Percentiles rank a stretch among this genome's conserved stretches.
phyloP scores from a whole-genome alignment of 2,797 vertebrate genomes.

The Vireo griseus region DNA sequence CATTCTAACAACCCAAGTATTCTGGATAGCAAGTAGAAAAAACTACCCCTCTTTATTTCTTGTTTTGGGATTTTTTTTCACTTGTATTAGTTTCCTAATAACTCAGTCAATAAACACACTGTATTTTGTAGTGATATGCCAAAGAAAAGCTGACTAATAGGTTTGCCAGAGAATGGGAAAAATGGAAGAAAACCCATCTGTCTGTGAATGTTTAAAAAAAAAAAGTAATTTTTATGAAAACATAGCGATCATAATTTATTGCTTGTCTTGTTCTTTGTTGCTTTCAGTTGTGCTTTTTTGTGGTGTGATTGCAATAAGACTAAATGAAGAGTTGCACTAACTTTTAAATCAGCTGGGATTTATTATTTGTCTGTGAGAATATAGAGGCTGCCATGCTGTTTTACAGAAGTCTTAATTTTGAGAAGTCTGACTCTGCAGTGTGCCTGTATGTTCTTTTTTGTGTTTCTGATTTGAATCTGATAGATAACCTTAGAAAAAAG shows the following conservation, averaged over 20 bases:
- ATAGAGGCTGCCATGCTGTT: neutral
- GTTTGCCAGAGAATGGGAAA: neutral
- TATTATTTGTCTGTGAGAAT: neutral
- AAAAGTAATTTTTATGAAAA: neutral
- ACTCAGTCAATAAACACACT: neutral
- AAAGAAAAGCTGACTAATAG: neutral
- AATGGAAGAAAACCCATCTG: neutral
- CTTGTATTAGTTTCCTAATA: neutral
- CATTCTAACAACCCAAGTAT: neutral
- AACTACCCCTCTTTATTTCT: neutral
- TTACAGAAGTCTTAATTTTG: neutral
- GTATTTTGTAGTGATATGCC: neutral
- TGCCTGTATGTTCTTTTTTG: neutral
- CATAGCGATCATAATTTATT: too few relatives aligned
- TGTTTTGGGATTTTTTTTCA: neutral
- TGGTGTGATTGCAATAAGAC: neutral
- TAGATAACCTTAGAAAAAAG: too few relatives aligned
- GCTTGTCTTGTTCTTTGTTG: neutral
- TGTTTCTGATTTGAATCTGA: neutral
- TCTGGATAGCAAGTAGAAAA: neutral
- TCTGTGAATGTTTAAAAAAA: neutral
- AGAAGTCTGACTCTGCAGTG: neutral
- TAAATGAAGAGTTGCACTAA: neutral
- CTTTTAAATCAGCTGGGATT: neutral
- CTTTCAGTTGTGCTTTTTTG: neutral